Percentiles rank a stretch among this genome's conserved stretches.
Evolutionary conservation across 2,113 vertebrate species (phyloP).

Genomic region (Gyps fulvus): DNA sequence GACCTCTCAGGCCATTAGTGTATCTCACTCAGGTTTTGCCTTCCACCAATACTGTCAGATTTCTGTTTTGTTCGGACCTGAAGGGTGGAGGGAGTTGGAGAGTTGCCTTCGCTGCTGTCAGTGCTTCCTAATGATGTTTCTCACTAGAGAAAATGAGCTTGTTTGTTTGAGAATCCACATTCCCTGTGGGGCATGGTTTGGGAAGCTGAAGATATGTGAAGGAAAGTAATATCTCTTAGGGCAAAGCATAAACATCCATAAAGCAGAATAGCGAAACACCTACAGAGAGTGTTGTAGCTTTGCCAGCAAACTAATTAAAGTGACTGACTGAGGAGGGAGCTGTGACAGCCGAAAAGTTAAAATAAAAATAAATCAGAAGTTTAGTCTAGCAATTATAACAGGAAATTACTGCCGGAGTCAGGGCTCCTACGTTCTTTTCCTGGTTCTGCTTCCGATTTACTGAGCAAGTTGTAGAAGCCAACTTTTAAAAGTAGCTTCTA

Average conservation of each 20-base stretch:
- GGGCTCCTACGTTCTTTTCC: background rate
- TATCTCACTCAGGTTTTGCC: background rate
- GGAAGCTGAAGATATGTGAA: constrained; percentile 26
- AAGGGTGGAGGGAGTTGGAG: constrained; percentile 9
- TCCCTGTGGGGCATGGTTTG: background rate
- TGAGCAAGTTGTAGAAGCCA: background rate
- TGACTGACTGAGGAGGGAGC: background rate
- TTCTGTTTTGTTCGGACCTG: constrained; percentile 13
- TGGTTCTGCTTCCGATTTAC: constrained; percentile 13
- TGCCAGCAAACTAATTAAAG: constrained; percentile 35
- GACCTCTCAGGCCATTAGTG: background rate
- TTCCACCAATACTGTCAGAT: background rate
- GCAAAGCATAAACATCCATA: background rate
- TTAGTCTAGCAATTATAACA: constrained; percentile 22
- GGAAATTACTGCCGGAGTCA: background rate
- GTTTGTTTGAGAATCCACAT: constrained; percentile 1
- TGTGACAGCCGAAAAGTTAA: background rate
- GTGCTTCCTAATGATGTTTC: constrained; percentile 25
- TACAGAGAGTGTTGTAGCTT: background rate
- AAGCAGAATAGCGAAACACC: constrained; percentile 25
- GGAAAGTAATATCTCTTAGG: background rate
- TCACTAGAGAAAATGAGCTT: constrained; percentile 26
- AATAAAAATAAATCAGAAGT: constrained; percentile 53
- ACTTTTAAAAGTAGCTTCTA: background rate
- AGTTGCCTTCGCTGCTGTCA: background rate